phyloP scores from a whole-genome alignment of 1,140 invertebrate genomes.

The Philopotamus ludificatus region DNA sequence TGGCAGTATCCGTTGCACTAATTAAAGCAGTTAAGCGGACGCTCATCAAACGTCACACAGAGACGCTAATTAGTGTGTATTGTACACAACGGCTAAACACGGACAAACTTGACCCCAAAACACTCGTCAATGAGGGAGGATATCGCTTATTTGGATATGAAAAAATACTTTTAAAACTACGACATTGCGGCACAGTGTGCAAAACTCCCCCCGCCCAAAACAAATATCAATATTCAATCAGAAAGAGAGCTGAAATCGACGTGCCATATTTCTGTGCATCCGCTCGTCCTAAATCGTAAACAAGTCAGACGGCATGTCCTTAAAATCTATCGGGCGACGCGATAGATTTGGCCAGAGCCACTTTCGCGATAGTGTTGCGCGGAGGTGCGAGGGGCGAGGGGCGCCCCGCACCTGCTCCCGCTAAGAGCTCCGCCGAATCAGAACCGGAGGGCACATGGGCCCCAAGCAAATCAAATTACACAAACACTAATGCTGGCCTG shows the following conservation, averaged over 20 bases:
- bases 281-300: background rate
- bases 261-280: background rate
- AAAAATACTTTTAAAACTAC: too few species aligned
- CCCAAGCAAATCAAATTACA: slow-evolving; percentile 38
- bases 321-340: background rate
- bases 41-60: slow-evolving; percentile 42
- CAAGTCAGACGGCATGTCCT: background rate
- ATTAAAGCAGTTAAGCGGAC: slow-evolving; percentile 41
- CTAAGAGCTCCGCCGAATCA: slow-evolving; percentile 43
- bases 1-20: slow-evolving; percentile 41
- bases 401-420: slow-evolving; percentile 33
- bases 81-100: background rate
- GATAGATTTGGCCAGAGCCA: background rate
- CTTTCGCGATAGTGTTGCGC: background rate
- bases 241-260: too few species aligned
- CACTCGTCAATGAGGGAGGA: background rate
- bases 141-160: background rate
- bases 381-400: slow-evolving; percentile 8
- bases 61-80: slow-evolving; percentile 38
- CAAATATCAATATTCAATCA: too few species aligned
- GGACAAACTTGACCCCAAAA: background rate
- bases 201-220: too few species aligned
- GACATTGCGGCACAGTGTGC: too few species aligned
- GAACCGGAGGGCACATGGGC: slow-evolving; percentile 36
- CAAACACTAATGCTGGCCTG: slow-evolving; percentile 13